A percentile compares a stretch with the other conserved stretches of the same genome.
Evolutionary conservation across 1,140 invertebrate genomes (phyloP).

Genomic region (Zelostemma sp.): DNA sequence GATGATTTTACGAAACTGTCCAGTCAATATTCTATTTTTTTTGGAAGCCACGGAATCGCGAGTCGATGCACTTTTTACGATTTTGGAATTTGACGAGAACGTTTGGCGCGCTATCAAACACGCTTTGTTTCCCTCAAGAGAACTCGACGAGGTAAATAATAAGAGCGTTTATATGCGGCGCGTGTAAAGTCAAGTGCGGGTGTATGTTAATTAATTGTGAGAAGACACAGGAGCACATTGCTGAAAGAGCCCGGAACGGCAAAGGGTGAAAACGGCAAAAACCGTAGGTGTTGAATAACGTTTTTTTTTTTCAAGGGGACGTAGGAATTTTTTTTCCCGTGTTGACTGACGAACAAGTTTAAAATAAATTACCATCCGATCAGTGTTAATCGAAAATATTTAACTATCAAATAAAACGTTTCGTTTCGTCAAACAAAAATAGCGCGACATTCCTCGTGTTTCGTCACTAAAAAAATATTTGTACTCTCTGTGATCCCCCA

Average conservation of each 20-base stretch:
- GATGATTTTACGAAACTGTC: too few species aligned
- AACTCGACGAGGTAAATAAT: conserved; percentile 30
- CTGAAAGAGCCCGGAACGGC: conserved; percentile 39
- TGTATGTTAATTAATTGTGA: conserved; percentile 59
- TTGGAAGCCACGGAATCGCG: neutral
- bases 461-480: too few species aligned
- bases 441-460: neutral
- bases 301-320: conserved; percentile 51
- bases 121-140: too few species aligned
- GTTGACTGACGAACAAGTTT: conserved; percentile 12
- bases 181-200: conserved; percentile 39
- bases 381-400: too few species aligned
- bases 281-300: conserved; percentile 56
- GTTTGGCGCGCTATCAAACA: neutral
- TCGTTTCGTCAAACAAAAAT: conserved; percentile 8
- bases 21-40: too few species aligned
- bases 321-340: conserved; percentile 38
- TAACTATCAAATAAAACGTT: neutral
- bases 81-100: conserved; percentile 2
- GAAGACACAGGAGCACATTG: conserved; percentile 40
- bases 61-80: neutral
- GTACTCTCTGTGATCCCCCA: neutral
- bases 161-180: conserved; percentile 26
- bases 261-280: conserved; percentile 42
- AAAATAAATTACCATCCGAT: conserved; percentile 32